Evolutionary conservation across 2,113 vertebrate genomes (phyloP).

Genomic region (Opisthocomus hoazin): DNA sequence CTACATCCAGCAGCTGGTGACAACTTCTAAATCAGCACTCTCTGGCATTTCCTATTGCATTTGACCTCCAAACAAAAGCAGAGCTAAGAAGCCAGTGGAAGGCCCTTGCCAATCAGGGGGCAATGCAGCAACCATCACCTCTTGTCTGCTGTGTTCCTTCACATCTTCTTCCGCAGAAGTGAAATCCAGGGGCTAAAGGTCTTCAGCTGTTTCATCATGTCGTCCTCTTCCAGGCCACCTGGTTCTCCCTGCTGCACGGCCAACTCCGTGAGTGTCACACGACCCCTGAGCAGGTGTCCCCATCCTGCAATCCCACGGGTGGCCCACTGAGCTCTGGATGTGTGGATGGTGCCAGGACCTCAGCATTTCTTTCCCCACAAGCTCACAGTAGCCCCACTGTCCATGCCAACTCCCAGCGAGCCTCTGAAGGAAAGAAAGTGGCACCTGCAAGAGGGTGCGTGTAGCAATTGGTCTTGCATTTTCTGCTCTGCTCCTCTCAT

Average conservation of each 20-base stretch:
- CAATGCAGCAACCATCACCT: not conserved
- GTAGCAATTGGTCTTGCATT: not conserved
- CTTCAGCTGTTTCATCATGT: not conserved
- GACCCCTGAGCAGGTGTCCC: not conserved
- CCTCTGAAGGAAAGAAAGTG: not conserved
- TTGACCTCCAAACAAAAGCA: not conserved
- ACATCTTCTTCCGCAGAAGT: not conserved
- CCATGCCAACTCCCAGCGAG: not conserved
- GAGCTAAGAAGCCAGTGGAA: not conserved
- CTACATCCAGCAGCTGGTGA: not conserved
- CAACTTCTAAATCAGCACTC: not conserved
- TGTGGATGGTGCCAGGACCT: not conserved
- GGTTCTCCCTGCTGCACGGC: not conserved
- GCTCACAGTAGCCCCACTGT: not conserved
- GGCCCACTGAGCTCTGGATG: not conserved
- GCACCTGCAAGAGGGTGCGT: not conserved
- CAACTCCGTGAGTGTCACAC: not conserved
- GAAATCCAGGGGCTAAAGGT: not conserved
- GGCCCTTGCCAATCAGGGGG: not conserved
- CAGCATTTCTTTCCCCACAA: not conserved
- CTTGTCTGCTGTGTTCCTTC: not conserved
- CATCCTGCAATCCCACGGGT: not conserved
- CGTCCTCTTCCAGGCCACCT: not conserved
- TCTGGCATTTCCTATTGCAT: not conserved
- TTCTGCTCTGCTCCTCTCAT: not conserved